Evolutionary conservation across 2,888 invertebrate species (phyloP).

Genomic region (Ectemnius cavifrons): DNA sequence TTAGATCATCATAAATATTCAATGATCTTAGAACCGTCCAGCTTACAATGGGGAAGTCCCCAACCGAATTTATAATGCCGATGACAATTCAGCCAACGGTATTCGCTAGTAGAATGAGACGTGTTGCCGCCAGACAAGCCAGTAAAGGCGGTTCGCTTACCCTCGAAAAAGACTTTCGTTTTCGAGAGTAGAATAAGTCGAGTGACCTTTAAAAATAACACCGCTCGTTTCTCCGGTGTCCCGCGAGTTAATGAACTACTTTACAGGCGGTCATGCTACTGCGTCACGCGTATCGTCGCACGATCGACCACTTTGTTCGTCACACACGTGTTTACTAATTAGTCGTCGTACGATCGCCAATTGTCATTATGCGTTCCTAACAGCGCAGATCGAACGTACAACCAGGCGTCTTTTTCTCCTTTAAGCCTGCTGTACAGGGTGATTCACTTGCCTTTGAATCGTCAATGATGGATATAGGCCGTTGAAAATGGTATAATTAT

Average conservation of each 20-base stretch:
- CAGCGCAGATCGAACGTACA: too few relatives aligned
- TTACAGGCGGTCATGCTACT: not conserved
- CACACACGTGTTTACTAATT: slow-evolving; percentile 31
- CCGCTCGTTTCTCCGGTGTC: slow-evolving; percentile 12
- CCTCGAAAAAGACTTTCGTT: slow-evolving; percentile 23
- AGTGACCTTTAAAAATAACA: slow-evolving; percentile 31
- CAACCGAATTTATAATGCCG: too few relatives aligned
- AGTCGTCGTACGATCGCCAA: slow-evolving; percentile 8
- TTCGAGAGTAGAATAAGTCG: slow-evolving; percentile 18
- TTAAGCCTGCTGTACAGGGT: too few relatives aligned
- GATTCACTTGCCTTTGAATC: too few relatives aligned
- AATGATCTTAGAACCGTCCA: too few relatives aligned
- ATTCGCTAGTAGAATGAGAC: too few relatives aligned
- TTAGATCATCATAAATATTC: too few relatives aligned
- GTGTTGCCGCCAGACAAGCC: not conserved
- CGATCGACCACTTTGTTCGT: slow-evolving; percentile 23
- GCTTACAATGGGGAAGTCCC: too few relatives aligned
- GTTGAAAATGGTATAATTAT: too few relatives aligned
- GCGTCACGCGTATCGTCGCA: not conserved
- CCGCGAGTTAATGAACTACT: slow-evolving; percentile 7
- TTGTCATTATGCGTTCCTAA: slow-evolving; percentile 5
- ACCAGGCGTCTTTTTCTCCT: too few relatives aligned
- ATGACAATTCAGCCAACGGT: too few relatives aligned
- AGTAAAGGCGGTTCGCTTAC: slow-evolving; percentile 10
- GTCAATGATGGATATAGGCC: too few relatives aligned